Percentiles rank a stretch among this genome's conserved stretches.
These are phyloP conservation scores for Sphaerophoria rueppellii DNA, from an alignment of 2,888 invertebrate genomes.

Conservation along the genomic window DNA sequence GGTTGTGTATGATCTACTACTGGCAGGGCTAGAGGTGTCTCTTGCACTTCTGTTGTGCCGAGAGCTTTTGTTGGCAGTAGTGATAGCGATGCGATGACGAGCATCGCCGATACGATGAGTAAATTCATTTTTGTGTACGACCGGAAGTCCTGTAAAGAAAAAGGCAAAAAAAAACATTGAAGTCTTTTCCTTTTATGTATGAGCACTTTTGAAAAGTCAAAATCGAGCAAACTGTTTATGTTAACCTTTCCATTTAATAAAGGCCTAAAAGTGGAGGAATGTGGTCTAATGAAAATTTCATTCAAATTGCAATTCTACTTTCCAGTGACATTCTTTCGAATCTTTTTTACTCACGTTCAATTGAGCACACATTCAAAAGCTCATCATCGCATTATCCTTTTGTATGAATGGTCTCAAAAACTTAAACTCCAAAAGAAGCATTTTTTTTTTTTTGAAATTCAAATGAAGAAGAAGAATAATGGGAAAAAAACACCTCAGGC, in stretches of 20 bases:
- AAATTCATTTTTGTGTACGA: conserved; percentile 67
- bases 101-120: conserved; percentile 74
- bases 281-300: not conserved
- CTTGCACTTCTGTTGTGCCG: conserved; percentile 81
- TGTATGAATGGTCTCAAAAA: conserved; percentile 31
- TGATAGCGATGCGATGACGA: conserved; percentile 78
- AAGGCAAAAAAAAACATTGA: not conserved
- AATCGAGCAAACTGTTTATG: no score
- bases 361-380: not conserved
- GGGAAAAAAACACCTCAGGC: conserved; percentile 52
- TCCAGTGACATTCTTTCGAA: not conserved
- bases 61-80: conserved; percentile 78
- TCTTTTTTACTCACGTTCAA: not conserved
- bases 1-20: conserved; percentile 81
- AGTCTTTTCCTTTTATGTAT: not conserved
- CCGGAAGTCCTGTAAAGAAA: conserved; percentile 46
- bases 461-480: not conserved
- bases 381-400: conserved; percentile 41
- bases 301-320: not conserved
- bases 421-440: conserved; percentile 24
- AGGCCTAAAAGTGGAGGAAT: no score
- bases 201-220: no score
- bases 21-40: conserved; percentile 81
- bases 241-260: no score
- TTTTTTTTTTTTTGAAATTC: not conserved